Base-by-base conservation (phyloP, 2,113 vertebrate genomes). In the Onychostruthus taczanowskii region DNA sequence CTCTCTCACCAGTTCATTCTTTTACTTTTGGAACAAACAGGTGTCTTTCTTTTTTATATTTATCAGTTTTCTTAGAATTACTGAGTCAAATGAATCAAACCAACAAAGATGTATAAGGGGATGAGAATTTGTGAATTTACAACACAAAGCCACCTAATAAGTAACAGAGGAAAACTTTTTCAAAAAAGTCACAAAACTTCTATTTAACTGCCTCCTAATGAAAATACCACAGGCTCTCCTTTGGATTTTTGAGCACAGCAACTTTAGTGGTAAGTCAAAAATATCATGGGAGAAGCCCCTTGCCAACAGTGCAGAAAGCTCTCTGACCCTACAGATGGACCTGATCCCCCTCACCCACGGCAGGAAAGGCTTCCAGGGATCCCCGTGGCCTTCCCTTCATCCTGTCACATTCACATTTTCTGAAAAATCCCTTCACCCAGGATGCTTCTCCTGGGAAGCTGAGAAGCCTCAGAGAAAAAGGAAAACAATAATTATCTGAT, bases 311-410 rank as follows among this genome's bases (percentile, higher is more conserved):
- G 37, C 58, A 28, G 9, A 18, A 26, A 61, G 35, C 4, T 59
- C 30, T 44, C 26, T 44, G 8, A 16, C 24, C 41, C n/a, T 39
- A 22, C 26, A 39, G 35, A 43, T 35, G 24, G 24, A 23, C 23
- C 61, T 28, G 23, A 55, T 47, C 27, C 58, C 27, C 13, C 41
- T 41, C 31, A 52, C 3, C 12, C 41, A 44, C 1, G 28, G 26
- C 35, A 62, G 52, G 23, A 55, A 22, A 5, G 7, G 56, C 19
- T 87, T 11, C 59, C 31, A 21, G 22, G 16, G 81, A 33, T 20
- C 24, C 46, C 5, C 0, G 0, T 9, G 24, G n/a, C 30, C 52
- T 41, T 27, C n/a, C 3, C 30, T 72, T 33, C 16, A 37, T 13
- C 41, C 41, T 41, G 41, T 41, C 41, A 13, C 41, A 41, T 41